Evolutionary conservation across 2,888 invertebrate genomes (phyloP).

Genomic region (Diadromus collaris): DNA sequence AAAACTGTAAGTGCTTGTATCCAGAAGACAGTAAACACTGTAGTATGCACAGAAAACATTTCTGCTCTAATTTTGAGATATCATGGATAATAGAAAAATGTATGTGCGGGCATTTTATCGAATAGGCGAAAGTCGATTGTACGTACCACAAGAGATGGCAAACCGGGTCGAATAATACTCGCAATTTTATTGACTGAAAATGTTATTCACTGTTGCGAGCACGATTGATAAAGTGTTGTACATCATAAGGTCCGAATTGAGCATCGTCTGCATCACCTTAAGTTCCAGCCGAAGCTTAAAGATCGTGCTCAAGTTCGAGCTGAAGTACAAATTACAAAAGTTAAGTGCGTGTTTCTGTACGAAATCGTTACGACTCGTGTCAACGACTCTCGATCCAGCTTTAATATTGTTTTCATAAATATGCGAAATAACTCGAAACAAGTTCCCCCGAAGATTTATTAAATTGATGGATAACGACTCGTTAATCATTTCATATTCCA

Average conservation of each 20-base stretch:
- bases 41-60: neutral
- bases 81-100: neutral
- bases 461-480: slow-evolving; percentile 15
- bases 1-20: neutral
- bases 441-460: neutral
- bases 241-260: neutral
- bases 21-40: neutral
- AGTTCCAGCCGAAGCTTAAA: no score
- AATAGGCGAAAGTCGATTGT: no score
- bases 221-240: neutral
- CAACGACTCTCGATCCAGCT: slow-evolving; percentile 3
- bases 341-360: neutral
- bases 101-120: no score
- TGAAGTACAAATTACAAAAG: slow-evolving; percentile 1
- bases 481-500: slow-evolving; percentile 40
- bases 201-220: neutral
- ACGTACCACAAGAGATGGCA: neutral
- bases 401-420: neutral
- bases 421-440: neutral
- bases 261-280: neutral
- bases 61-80: neutral
- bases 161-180: neutral
- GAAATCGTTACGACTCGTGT: neutral
- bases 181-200: neutral
- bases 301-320: neutral